phyloP scores from a whole-genome alignment of 2,888 invertebrate genomes.

The Tenodera sinensis region DNA sequence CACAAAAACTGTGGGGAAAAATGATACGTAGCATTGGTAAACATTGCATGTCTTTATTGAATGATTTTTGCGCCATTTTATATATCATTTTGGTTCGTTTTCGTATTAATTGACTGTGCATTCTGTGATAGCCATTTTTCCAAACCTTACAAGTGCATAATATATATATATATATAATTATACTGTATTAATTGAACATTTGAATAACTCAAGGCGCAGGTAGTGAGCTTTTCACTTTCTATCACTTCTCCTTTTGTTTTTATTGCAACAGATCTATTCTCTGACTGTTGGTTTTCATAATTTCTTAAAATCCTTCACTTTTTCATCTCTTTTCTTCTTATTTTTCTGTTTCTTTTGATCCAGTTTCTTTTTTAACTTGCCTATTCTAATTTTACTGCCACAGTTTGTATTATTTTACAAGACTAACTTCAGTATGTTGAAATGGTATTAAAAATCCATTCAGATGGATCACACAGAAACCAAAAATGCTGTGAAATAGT shows the following conservation, averaged over 20 bases:
- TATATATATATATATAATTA: background rate
- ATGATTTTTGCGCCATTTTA: slow-evolving; percentile 20
- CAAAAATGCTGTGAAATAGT: slow-evolving; percentile 12
- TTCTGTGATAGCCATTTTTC: slow-evolving; percentile 35
- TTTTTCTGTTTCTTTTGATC: background rate
- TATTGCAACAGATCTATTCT: background rate
- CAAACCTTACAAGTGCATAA: slow-evolving; percentile 27
- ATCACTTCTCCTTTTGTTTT: background rate
- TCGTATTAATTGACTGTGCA: slow-evolving; percentile 34
- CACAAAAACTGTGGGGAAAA: slow-evolving; percentile 9
- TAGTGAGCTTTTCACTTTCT: background rate
- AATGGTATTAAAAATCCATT: slow-evolving; percentile 6
- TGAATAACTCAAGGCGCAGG: slow-evolving; percentile 14
- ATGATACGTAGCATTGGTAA: slow-evolving; percentile 30
- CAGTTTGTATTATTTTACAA: slow-evolving; percentile 9
- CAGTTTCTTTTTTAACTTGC: background rate
- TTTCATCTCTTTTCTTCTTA: background rate
- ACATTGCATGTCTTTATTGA: slow-evolving; percentile 24
- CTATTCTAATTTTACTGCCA: slow-evolving; percentile 4
- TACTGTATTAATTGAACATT: slow-evolving; percentile 27
- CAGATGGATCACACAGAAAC: background rate
- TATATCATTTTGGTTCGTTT: slow-evolving; percentile 27
- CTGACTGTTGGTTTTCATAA: background rate
- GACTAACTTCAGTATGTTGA: slow-evolving; percentile 13
- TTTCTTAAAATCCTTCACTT: background rate